These are phyloP conservation scores for Dendrocopos noguchii DNA, from an alignment of 2,113 vertebrate genomes.

Conservation along the genomic window DNA sequence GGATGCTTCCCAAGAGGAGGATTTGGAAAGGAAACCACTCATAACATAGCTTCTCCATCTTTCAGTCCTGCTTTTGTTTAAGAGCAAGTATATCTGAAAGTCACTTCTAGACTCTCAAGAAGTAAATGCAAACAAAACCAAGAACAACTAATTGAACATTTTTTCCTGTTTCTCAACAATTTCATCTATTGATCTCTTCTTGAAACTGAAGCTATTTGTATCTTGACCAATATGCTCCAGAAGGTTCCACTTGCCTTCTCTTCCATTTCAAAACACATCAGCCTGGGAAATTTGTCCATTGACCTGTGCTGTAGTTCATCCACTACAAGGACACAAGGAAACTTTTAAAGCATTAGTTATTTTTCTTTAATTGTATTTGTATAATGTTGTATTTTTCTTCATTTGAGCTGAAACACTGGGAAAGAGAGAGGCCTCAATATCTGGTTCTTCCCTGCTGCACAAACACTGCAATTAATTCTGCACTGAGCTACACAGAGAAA, in stretches of 20 bases:
- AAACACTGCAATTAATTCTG: neutral
- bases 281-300: neutral
- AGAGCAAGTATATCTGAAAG: neutral
- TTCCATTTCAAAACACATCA: neutral
- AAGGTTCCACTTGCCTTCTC: neutral
- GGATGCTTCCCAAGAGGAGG: neutral
- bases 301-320: neutral
- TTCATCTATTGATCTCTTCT: neutral
- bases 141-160: neutral
- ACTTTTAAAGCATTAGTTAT: neutral
- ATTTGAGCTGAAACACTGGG: neutral
- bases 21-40: neutral
- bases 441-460: neutral
- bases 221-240: neutral
- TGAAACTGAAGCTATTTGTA: neutral
- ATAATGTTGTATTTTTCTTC: neutral
- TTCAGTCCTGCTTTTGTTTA: slow-evolving; percentile 10
- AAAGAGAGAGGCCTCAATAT: neutral
- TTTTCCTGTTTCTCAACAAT: neutral
- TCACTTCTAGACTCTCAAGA: neutral
- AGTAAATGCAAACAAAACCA: neutral
- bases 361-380: neutral
- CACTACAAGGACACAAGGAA: neutral
- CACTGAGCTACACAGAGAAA: neutral
- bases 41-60: neutral